Percentiles rank a stretch among this genome's conserved stretches.
Evolutionary conservation across 2,888 invertebrate genomes (phyloP).

Genomic region (Phoenoteleia sp.): DNA sequence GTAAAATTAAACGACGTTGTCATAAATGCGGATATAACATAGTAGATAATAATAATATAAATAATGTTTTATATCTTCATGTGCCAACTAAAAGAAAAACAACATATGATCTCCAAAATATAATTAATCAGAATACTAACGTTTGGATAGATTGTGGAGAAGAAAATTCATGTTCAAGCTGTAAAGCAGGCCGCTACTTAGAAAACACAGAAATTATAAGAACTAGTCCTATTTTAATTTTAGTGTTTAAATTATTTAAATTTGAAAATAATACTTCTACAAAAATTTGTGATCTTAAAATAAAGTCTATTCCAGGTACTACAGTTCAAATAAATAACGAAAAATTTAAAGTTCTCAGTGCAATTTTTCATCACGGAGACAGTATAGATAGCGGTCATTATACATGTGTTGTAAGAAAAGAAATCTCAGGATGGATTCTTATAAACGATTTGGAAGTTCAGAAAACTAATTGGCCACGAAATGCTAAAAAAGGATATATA

Average conservation of each 20-base stretch:
- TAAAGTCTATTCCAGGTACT: too few relatives aligned
- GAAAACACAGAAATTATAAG: too few relatives aligned
- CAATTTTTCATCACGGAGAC: constrained; percentile 16
- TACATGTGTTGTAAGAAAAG: background rate
- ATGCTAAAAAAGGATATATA: constrained; percentile 20
- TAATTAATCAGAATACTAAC: background rate
- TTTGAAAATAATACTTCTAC: constrained; percentile 3
- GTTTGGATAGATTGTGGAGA: background rate
- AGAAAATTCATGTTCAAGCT: background rate
- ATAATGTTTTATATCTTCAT: background rate
- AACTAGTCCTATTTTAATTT: too few relatives aligned
- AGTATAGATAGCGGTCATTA: background rate
- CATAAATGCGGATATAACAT: background rate
- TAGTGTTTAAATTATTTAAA: constrained; percentile 8
- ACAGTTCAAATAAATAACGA: background rate
- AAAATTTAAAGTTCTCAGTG: too few relatives aligned
- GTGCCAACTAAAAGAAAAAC: background rate
- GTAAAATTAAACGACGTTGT: background rate
- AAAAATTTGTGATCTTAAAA: too few relatives aligned
- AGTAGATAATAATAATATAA: too few relatives aligned
- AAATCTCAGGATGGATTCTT: background rate
- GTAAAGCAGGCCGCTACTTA: background rate
- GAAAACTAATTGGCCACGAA: background rate
- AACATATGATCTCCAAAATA: background rate
- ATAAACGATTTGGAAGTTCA: background rate